Evolutionary conservation across 2,888 invertebrate genomes (phyloP).

Genomic region (Monoplex corrugatus): DNA sequence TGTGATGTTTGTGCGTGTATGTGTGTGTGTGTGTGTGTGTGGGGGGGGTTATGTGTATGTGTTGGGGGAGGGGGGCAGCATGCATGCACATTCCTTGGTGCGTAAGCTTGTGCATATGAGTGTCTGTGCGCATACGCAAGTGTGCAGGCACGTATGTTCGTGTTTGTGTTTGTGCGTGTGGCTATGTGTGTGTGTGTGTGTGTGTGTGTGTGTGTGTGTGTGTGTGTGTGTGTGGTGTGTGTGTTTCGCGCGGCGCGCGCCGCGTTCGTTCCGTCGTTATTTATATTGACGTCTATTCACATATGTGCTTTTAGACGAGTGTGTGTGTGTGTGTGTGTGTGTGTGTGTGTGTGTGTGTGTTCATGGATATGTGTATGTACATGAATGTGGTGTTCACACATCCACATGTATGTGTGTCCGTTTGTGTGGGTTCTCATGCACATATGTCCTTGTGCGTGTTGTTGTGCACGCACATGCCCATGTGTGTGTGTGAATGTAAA

Average conservation of each 20-base stretch:
- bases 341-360: slow-evolving; percentile 28
- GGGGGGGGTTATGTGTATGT: too few species aligned
- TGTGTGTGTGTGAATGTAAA: background rate
- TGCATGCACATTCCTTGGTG: too few species aligned
- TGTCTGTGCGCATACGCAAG: too few species aligned
- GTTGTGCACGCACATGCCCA: background rate
- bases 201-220: slow-evolving; percentile 3
- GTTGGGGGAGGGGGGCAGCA: too few species aligned
- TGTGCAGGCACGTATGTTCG: background rate
- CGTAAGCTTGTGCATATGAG: too few species aligned
- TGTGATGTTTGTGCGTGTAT: too few species aligned
- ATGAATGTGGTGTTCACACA: background rate
- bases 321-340: slow-evolving; percentile 13
- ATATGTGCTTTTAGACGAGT: background rate
- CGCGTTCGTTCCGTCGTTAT: too few species aligned
- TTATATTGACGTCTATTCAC: background rate
- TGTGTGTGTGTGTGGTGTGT: slow-evolving; percentile 28
- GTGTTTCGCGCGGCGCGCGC: background rate
- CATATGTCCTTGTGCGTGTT: background rate
- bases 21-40: too few species aligned
- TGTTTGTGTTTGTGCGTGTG: slow-evolving; percentile 5
- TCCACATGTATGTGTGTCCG: background rate
- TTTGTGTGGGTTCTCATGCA: background rate
- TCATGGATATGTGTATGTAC: background rate
- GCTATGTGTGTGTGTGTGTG: slow-evolving; percentile 12